Percentiles rank a stretch among this genome's conserved stretches.
These are phyloP conservation scores for Idaea straminata DNA, from an alignment of 2,888 invertebrate genomes.

Conservation along the genomic window DNA sequence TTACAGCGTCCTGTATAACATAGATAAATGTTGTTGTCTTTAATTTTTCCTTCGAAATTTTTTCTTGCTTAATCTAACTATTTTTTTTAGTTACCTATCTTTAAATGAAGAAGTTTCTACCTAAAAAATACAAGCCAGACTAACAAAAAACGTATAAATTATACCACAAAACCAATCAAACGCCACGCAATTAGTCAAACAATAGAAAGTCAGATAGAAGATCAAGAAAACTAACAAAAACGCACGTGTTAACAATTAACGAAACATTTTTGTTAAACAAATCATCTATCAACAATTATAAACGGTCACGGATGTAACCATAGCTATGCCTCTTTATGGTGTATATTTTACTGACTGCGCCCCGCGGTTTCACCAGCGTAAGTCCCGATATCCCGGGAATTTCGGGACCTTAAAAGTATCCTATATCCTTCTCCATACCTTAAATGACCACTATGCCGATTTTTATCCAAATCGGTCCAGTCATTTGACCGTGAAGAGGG, in stretches of 20 bases:
- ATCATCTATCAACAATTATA: conserved; percentile 69
- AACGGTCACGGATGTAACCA: conserved; percentile 58
- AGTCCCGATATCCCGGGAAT: too few species aligned
- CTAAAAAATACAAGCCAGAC: neutral
- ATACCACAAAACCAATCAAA: neutral
- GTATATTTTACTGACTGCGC: too few species aligned
- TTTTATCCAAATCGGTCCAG: too few species aligned
- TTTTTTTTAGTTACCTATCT: neutral
- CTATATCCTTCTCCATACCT: too few species aligned
- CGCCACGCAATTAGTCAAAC: conserved; percentile 14
- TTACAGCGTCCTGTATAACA: too few species aligned
- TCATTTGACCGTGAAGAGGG: too few species aligned
- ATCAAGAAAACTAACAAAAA: conserved; percentile 49
- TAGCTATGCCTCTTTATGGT: neutral
- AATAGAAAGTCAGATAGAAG: conserved; percentile 57
- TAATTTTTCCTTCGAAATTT: too few species aligned
- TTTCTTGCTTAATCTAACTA: too few species aligned
- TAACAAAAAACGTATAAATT: neutral
- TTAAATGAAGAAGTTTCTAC: neutral
- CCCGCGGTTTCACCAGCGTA: too few species aligned
- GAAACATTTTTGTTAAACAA: conserved; percentile 61
- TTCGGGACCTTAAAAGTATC: too few species aligned
- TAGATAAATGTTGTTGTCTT: too few species aligned
- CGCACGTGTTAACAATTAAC: conserved; percentile 75
- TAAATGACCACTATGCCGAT: too few species aligned